Percentiles rank a stretch among this genome's conserved stretches.
Evolutionary conservation across 2,113 vertebrate species (phyloP).

Genomic region (Alces alces): DNA sequence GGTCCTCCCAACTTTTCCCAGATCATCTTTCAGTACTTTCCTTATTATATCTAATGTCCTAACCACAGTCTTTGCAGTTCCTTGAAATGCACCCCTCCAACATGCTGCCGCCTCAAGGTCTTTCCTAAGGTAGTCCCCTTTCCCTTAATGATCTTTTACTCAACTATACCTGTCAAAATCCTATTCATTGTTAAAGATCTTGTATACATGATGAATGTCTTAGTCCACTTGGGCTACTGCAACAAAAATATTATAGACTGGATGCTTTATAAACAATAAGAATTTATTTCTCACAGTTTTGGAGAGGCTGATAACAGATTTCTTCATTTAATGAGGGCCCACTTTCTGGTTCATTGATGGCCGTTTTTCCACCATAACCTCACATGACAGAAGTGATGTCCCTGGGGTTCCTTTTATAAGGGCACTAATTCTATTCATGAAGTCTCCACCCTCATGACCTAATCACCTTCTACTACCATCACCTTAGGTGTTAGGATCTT

Average conservation of each 20-base stretch:
- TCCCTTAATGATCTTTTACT: background rate
- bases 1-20: background rate
- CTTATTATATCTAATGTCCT: background rate
- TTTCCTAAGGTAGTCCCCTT: background rate
- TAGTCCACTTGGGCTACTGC: background rate
- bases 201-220: background rate
- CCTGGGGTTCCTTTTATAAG: background rate
- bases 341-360: background rate
- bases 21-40: background rate
- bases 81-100: background rate
- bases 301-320: background rate
- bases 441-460: background rate
- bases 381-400: background rate
- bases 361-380: background rate
- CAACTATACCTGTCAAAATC: background rate
- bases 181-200: background rate
- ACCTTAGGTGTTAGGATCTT: background rate
- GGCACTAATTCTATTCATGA: background rate
- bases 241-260: background rate
- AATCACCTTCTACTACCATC: background rate
- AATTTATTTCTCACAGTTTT: background rate
- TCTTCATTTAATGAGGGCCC: background rate
- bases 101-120: background rate
- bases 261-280: background rate
- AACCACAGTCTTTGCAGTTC: background rate